A percentile compares a stretch with the other conserved stretches of the same genome.
These are phyloP conservation scores for Caenorhabditis sp. DNA, from an alignment of 2,888 invertebrate species.

Conservation along the genomic window DNA sequence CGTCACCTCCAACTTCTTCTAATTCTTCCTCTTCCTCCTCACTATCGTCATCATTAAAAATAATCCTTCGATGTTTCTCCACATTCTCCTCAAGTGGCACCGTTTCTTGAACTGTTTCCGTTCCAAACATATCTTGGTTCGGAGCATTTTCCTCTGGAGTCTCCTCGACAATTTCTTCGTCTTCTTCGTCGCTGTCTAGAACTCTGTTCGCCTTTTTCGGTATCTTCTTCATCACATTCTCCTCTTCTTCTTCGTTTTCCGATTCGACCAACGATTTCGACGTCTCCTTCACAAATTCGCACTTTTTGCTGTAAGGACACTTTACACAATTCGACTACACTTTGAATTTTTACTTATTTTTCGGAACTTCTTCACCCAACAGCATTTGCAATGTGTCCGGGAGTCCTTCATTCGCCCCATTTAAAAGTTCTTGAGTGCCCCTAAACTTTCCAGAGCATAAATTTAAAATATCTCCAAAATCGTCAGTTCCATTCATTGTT, in stretches of 20 bases:
- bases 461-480: constrained; percentile 30
- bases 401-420: not conserved
- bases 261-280: too few relatives aligned
- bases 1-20: constrained; percentile 38
- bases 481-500: not conserved
- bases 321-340: too few relatives aligned
- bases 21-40: constrained; percentile 24
- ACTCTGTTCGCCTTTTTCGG: not conserved
- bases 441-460: constrained; percentile 48
- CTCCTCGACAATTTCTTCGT: constrained; percentile 16
- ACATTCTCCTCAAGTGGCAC: too few relatives aligned
- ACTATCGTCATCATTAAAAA: constrained; percentile 16
- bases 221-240: constrained; percentile 1
- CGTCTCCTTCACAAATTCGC: not conserved
- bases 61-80: too few relatives aligned
- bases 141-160: not conserved
- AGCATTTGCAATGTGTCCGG: constrained; percentile 42
- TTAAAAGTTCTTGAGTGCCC: not conserved
- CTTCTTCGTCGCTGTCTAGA: constrained; percentile 41
- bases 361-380: not conserved
- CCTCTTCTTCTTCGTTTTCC: constrained; percentile 19
- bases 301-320: too few relatives aligned
- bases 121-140: not conserved
- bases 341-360: not conserved
- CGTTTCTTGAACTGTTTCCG: not conserved